Conservation (phyloP, 2,797 vertebrate genomes). For the Chaunax sp. region DNA sequence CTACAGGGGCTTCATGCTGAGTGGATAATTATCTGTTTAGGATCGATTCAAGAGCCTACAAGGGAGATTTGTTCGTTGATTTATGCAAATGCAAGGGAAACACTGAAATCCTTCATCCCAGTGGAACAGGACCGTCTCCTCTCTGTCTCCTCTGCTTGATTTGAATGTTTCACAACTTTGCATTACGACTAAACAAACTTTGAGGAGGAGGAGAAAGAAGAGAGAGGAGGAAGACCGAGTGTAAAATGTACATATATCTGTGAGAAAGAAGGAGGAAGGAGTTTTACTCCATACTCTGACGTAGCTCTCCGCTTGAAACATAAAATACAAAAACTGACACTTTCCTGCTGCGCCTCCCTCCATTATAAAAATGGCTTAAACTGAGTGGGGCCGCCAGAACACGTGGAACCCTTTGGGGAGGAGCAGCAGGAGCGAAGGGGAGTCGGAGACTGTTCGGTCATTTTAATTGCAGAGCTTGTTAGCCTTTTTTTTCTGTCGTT, state of each 20-base stretch:
- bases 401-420: conserved; percentile 13
- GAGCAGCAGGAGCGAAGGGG: conserved; percentile 16
- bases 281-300: conserved; percentile 31
- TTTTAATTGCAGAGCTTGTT: conserved; percentile 65
- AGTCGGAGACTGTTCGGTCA: conserved; percentile 34
- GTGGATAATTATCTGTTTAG: background rate
- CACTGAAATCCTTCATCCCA: conserved; percentile 10
- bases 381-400: conserved; percentile 46
- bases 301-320: too few relatives aligned
- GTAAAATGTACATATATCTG: too few relatives aligned
- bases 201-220: conserved; percentile 36
- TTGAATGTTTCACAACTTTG: background rate
- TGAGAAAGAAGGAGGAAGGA: background rate
- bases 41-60: conserved; percentile 18
- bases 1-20: too few relatives aligned
- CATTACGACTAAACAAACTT: conserved; percentile 35
- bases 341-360: conserved; percentile 37
- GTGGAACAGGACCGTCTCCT: background rate
- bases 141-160: conserved; percentile 22
- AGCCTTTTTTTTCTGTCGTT: conserved; percentile 33
- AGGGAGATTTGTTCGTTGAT: conserved; percentile 33
- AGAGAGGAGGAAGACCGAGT: conserved; percentile 11
- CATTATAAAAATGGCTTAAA: conserved; percentile 44
- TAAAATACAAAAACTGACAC: conserved; percentile 1
- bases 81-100: conserved; percentile 35